Conservation (phyloP, 2,113 vertebrate genomes). For the Anarhynchus alexandrinus region DNA sequence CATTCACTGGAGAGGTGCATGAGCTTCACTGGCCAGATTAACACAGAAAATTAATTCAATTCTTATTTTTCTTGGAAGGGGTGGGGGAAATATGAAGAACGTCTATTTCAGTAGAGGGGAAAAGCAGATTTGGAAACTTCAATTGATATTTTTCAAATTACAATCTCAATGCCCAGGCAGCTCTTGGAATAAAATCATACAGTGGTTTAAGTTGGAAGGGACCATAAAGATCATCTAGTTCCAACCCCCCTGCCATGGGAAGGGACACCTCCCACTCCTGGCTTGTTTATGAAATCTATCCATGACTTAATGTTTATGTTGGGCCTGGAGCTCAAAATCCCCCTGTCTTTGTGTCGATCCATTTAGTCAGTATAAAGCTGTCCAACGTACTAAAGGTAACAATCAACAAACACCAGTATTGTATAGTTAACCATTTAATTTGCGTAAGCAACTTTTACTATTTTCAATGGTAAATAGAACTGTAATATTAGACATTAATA, state of each 20-base stretch:
- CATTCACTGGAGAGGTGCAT: background rate
- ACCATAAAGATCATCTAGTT: too few relatives aligned
- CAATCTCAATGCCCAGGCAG: background rate
- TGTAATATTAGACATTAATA: background rate
- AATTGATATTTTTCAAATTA: background rate
- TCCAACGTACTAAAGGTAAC: background rate
- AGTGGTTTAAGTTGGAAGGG: too few relatives aligned
- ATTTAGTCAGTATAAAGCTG: background rate
- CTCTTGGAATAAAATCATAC: background rate
- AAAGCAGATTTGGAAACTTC: background rate
- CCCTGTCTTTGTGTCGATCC: background rate
- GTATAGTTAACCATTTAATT: background rate
- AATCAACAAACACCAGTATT: background rate
- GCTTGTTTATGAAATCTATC: background rate
- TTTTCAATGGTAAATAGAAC: background rate
- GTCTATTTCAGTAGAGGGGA: background rate
- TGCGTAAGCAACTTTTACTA: background rate
- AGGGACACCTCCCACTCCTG: background rate
- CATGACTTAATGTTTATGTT: background rate
- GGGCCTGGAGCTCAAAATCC: background rate
- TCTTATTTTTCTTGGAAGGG: background rate
- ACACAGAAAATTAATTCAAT: background rate
- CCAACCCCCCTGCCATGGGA: too few relatives aligned
- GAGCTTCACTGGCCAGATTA: background rate
- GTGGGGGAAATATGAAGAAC: background rate